Evolutionary conservation across 2,888 invertebrate genomes (phyloP).

Genomic region (Autographa pulchrina): DNA sequence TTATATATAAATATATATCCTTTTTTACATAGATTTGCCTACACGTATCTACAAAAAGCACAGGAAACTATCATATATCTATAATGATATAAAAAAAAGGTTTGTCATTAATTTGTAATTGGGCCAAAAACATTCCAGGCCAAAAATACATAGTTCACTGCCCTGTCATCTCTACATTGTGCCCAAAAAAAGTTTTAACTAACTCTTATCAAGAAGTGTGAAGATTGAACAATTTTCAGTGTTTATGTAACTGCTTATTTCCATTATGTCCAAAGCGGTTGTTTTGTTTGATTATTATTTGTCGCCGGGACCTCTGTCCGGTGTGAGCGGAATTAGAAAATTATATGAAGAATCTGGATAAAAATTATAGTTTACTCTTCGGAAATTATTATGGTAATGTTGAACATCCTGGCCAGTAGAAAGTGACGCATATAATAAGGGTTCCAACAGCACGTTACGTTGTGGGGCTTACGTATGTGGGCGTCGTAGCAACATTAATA

Average conservation of each 20-base stretch:
- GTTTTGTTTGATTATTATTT: conserved; percentile 13
- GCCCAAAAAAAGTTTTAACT: no score
- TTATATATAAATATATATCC: no score
- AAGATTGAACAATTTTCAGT: conserved; percentile 38
- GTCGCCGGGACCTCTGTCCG: neutral
- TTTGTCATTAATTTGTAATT: no score
- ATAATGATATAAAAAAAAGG: no score
- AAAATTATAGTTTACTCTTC: conserved; percentile 16
- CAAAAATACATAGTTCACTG: neutral
- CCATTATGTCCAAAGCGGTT: conserved; percentile 28
- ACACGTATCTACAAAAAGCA: no score
- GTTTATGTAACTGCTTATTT: conserved; percentile 28
- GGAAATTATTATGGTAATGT: conserved; percentile 16
- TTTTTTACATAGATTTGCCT: no score
- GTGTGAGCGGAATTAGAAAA: conserved; percentile 24
- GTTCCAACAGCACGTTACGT: no score
- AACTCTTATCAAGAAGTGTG: neutral
- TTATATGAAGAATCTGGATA: conserved; percentile 12
- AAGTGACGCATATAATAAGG: neutral
- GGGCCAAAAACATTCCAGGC: no score
- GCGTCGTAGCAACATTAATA: neutral
- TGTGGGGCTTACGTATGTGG: no score
- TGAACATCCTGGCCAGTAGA: conserved; percentile 11
- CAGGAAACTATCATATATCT: no score
- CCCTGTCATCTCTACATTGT: no score